Evolutionary conservation across 1,140 invertebrate species (phyloP), one percentile per base, ranked within the genome.

Genomic region (Danaus melanippus): DNA sequence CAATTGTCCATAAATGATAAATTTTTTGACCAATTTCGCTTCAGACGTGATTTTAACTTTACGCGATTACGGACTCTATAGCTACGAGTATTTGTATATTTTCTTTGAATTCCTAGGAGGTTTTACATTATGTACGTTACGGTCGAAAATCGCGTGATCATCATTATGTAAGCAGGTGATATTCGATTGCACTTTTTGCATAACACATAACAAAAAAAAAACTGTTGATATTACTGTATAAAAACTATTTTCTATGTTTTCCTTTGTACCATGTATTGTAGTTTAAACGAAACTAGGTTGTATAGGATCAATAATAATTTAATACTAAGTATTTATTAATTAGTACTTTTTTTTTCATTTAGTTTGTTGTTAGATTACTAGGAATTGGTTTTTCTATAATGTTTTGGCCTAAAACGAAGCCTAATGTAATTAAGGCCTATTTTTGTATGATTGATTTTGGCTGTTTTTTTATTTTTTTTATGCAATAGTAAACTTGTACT

Each of bases 181-280:
- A 61, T 54, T 55, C 62, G 50, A 77, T 76, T 70, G 79, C 80
- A 86, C 80, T 84, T 82, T 83, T 86, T 86, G 76, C 73, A 77
- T 80, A 71, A 78, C 75, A 86, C 78, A 67, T 74, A 53, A 49
- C 32, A 52, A n/a, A 58, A 58, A 47, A 53, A 53, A 53, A 53
- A 68, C 73, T 81, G 80, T 86, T 86, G 64, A 81, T 79, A 82
- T 75, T 74, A 78, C 66, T 72, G 64, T 83, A 74, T 85, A 80
- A 76, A 80, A 67, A 75, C 50, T 70, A 67, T 52, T 44, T 52
- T 51, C 21, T 48, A 50, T 55, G 48, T 53, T 62, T 67, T 68
- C 71, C 66, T 61, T 66, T 66, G 64, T 60, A 69, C 62, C 67
- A 59, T 56, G 12, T 64, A 63, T 46, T 61, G 63, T 32, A 55